Conservation (phyloP, 2,113 vertebrate species). For the Machaerirhynchus nigripectus region DNA sequence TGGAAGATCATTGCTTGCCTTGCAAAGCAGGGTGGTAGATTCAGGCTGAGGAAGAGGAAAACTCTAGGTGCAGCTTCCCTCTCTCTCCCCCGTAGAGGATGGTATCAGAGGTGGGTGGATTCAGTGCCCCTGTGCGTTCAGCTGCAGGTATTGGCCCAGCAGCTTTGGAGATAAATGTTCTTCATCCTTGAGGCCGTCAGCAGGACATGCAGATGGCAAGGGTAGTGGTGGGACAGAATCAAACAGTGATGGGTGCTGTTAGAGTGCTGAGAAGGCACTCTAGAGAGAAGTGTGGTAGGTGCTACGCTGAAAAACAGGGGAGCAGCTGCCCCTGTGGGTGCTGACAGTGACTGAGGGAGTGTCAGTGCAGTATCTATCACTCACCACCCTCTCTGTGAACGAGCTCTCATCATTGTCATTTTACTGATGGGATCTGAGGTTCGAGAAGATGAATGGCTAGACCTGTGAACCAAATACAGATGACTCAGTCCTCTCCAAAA, state of each 20-base stretch:
- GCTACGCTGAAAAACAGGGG: neutral
- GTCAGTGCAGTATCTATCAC: neutral
- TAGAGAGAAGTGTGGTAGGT: neutral
- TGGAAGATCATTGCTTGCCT: neutral
- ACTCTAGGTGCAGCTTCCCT: neutral
- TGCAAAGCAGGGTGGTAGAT: neutral
- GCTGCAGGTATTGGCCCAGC: neutral
- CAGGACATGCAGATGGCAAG: neutral
- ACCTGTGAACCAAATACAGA: neutral
- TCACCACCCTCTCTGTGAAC: neutral
- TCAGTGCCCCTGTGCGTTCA: neutral
- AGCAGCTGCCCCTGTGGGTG: neutral
- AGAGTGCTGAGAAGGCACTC: neutral
- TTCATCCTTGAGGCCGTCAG: neutral
- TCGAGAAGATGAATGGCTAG: neutral
- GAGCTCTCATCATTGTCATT: neutral
- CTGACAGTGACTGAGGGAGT: neutral
- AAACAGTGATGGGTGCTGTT: neutral
- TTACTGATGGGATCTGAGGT: neutral
- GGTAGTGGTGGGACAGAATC: neutral
- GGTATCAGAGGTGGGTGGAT: neutral
- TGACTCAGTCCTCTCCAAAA: neutral
- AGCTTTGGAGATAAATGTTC: neutral
- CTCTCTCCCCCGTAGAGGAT: neutral
- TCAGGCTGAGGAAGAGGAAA: neutral